phyloP scores from a whole-genome alignment of 2,113 vertebrate genomes.

The Cyanistes caeruleus region DNA sequence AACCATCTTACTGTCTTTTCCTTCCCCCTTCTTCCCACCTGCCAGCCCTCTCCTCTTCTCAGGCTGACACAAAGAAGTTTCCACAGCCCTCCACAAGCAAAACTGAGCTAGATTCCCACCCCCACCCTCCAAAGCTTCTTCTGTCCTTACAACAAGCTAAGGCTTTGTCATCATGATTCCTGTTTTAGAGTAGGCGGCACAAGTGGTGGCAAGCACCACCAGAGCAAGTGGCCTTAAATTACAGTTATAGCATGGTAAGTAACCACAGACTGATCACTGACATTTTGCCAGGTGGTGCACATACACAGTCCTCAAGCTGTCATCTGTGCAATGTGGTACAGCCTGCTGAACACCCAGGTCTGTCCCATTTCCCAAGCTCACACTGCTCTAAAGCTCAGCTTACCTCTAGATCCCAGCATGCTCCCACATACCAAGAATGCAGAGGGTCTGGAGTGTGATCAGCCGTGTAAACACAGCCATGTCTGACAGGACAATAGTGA shows the following conservation, averaged over 20 bases:
- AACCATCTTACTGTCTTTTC: background rate
- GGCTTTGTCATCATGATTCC: background rate
- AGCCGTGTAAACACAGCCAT: background rate
- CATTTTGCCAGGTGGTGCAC: background rate
- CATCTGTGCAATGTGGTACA: rapidly evolving
- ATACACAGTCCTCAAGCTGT: background rate
- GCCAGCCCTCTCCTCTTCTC: background rate
- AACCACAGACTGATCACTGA: background rate
- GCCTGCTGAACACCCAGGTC: background rate
- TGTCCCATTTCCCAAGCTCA: background rate
- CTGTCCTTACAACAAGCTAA: background rate
- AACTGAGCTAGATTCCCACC: background rate
- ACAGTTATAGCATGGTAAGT: background rate
- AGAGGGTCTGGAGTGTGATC: background rate
- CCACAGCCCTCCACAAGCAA: background rate
- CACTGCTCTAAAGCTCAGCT: background rate
- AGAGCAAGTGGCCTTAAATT: background rate
- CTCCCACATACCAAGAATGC: background rate
- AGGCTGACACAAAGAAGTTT: background rate
- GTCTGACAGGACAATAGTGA: background rate
- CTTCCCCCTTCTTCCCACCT: background rate
- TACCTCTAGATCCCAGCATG: background rate
- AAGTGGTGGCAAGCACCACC: background rate
- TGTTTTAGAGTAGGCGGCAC: background rate
- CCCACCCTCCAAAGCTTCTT: background rate